Percentiles rank a stretch among this genome's conserved stretches.
Conservation (phyloP, 2,113 vertebrate species). For the Pelecanus crispus region DNA sequence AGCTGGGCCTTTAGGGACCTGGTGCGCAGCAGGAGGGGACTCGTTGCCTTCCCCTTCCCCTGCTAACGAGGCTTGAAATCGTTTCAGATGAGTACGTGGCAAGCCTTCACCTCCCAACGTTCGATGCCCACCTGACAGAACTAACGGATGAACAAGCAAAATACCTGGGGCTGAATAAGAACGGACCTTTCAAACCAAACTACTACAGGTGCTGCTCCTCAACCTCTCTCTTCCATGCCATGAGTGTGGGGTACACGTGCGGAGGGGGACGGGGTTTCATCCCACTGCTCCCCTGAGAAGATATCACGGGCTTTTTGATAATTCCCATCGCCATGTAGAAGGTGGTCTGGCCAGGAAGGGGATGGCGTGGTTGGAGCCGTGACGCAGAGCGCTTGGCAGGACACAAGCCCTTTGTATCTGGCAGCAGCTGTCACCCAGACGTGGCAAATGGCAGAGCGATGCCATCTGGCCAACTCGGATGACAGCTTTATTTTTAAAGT, state of each 20-base stretch:
- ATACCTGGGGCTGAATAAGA: slow-evolving; percentile 97
- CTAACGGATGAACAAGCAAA: slow-evolving; percentile 96
- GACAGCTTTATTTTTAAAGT: neutral
- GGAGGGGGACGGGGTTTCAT: accelerated
- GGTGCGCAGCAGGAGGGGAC: neutral
- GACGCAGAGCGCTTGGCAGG: neutral
- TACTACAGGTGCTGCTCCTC: slow-evolving; percentile 86
- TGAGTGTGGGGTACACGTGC: accelerated
- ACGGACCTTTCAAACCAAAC: slow-evolving; percentile 98
- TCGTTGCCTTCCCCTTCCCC: accelerated
- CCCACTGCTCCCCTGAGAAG: accelerated
- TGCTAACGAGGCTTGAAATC: neutral
- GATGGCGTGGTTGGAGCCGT: neutral
- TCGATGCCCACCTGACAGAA: slow-evolving; percentile 97
- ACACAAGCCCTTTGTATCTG: neutral
- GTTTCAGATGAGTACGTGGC: slow-evolving; percentile 95
- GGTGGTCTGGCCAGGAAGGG: neutral
- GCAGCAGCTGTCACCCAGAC: neutral
- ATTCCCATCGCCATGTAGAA: accelerated
- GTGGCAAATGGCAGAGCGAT: neutral
- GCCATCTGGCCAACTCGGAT: neutral
- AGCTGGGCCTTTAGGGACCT: neutral
- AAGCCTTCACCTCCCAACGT: slow-evolving; percentile 94
- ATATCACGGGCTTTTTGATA: accelerated
- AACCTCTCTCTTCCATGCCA: too few species aligned